Percentiles rank a stretch among this genome's conserved stretches.
Conservation (phyloP, 1,140 invertebrate species). For the Aphaenogaster ashmeadi region DNA sequence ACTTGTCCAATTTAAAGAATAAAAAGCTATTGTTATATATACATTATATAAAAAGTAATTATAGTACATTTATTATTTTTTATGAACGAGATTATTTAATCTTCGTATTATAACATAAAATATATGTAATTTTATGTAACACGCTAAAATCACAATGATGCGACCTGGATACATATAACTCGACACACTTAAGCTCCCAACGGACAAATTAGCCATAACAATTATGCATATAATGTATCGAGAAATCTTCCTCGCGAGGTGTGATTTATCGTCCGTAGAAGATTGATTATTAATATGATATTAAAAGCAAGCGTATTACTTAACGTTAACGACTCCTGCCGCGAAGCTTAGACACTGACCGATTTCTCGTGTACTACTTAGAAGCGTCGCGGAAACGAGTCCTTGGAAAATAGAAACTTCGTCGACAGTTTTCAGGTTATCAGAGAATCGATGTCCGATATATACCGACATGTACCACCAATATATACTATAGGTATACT, state of each 20-base stretch:
- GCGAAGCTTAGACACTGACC: slow-evolving; percentile 24
- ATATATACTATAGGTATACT: too few species aligned
- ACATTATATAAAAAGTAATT: background rate
- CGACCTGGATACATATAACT: slow-evolving; percentile 43
- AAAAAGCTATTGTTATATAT: background rate
- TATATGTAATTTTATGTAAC: background rate
- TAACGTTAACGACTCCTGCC: slow-evolving; percentile 3
- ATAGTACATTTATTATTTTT: background rate
- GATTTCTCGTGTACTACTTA: slow-evolving; percentile 53
- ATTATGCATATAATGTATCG: slow-evolving; percentile 19
- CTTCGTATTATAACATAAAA: background rate
- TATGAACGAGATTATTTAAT: background rate
- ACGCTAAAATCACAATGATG: background rate
- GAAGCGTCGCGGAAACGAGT: slow-evolving; percentile 22
- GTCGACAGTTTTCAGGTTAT: background rate
- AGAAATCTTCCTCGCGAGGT: slow-evolving; percentile 6
- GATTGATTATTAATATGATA: slow-evolving; percentile 39
- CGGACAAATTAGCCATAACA: slow-evolving; percentile 38
- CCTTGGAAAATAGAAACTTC: slow-evolving; percentile 31
- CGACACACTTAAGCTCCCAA: slow-evolving; percentile 7
- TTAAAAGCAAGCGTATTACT: slow-evolving; percentile 39
- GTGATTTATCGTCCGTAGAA: slow-evolving; percentile 37
- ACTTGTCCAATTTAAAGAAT: background rate
- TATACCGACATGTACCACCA: background rate
- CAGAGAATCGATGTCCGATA: background rate